These are phyloP conservation scores for Poeciliopsis occidentalis DNA, from an alignment of 2,113 vertebrate species.

Conservation along the genomic window DNA sequence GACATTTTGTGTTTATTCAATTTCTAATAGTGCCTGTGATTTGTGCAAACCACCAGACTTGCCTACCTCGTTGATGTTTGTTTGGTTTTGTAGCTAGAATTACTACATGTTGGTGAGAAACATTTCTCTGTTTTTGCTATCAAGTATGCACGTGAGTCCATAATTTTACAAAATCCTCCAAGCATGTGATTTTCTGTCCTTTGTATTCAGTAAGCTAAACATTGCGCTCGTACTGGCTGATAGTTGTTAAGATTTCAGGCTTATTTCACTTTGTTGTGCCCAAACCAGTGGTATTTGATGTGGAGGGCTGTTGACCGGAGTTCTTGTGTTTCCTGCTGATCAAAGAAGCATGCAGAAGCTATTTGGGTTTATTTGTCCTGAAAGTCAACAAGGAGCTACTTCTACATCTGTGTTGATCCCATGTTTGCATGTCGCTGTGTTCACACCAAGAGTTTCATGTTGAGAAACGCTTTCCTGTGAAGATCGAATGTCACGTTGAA, in stretches of 20 bases:
- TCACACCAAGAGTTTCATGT: background rate
- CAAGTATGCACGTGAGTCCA: no score
- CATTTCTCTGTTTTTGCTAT: no score
- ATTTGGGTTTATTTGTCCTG: slow-evolving; percentile 4
- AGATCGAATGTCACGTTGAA: background rate
- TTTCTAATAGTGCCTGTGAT: no score
- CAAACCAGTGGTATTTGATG: slow-evolving; percentile 3
- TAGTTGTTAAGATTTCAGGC: slow-evolving; percentile 3
- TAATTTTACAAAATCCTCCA: no score
- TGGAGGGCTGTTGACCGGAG: background rate
- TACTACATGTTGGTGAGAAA: no score
- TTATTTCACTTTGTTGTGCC: slow-evolving; percentile 8
- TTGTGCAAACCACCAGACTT: no score
- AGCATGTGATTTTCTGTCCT: background rate
- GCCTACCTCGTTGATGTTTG: no score
- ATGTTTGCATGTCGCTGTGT: slow-evolving; percentile 6
- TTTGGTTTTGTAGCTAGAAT: no score
- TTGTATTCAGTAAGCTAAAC: background rate
- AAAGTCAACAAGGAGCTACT: slow-evolving; percentile 4
- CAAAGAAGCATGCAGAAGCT: slow-evolving; percentile 11
- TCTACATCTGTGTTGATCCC: slow-evolving; percentile 5
- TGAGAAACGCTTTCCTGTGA: background rate
- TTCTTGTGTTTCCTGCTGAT: slow-evolving; percentile 1
- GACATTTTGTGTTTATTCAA: no score
- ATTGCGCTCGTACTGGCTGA: slow-evolving; percentile 3